Evolutionary conservation across 2,797 vertebrate species (phyloP), one percentile per base, ranked within the genome.

Genomic region (Manis javanica): DNA sequence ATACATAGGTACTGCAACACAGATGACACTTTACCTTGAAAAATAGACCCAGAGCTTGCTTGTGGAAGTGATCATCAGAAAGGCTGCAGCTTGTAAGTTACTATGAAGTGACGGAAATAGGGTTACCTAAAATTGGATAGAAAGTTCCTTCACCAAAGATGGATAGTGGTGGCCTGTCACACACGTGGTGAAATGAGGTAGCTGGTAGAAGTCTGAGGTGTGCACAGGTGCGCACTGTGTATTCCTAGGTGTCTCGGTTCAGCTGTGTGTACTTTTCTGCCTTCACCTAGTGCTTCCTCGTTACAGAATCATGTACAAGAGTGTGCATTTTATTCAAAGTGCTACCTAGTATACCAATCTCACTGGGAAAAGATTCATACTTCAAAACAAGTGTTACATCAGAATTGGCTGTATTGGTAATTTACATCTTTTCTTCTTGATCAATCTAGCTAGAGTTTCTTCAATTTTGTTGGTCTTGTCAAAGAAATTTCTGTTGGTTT

Each of bases 331-430:
- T 13, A 0, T 10, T 86, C 42, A n/a, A 42, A 23, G 16, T 26
- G 10, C 69, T 66, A 0, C 55, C 19, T 46, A 34, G 10, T 55
- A 24, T 64, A 79, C 9, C 37, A 59, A 74, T 7, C 18, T 2
- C 19, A 53, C 3, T 79, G 37, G 34, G 29, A 21, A 68, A 90
- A 95, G 1, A 59, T 19, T 34, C 64, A 77, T 7, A 26, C 71
- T 91, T 95, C 21, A 63, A 89, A 81, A 69, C 24, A 91, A 90
- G 51, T 64, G 14, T 59, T 66, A 39, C n/a, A 89, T 66, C 29
- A 87, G 24, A 81, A 83, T 19, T 63, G 57, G 74, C 10, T 51
- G n/a, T 51, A 64, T 7, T 39, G 14, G 39, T 18, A 71, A 57
- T n/a, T 87, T 75, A 24, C 3, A 24, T 57, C 63, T 68, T 77